phyloP scores from a whole-genome alignment of 2,888 invertebrate species.

The Diadegma fenestrale region DNA sequence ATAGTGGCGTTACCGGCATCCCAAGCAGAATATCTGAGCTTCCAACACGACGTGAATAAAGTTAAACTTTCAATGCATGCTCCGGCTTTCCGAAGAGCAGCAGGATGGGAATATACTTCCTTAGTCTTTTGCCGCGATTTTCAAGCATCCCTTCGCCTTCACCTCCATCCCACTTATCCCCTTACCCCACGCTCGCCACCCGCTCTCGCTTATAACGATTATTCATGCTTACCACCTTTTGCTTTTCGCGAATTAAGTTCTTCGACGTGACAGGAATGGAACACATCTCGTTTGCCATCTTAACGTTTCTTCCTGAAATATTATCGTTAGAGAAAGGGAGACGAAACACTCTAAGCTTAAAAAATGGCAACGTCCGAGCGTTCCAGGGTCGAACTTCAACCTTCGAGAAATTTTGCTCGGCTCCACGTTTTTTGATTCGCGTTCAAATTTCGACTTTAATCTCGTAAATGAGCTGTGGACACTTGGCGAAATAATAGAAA shows the following conservation, averaged over 20 bases:
- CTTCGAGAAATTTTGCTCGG: background rate
- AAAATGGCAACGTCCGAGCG: background rate
- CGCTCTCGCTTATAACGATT: conserved; percentile 69
- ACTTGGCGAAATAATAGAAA: too few relatives aligned
- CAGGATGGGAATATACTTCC: conserved; percentile 45
- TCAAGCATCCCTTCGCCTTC: conserved; percentile 2
- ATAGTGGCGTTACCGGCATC: conserved; percentile 68
- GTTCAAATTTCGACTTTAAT: background rate
- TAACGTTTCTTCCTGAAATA: conserved; percentile 23
- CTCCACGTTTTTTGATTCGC: background rate
- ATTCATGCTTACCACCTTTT: conserved; percentile 77
- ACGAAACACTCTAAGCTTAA: background rate
- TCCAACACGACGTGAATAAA: conserved; percentile 67
- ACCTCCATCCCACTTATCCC: conserved; percentile 11
- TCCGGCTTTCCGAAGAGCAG: conserved; percentile 3
- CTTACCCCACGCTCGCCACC: background rate
- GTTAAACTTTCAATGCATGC: conserved; percentile 62
- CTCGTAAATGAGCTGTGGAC: too few relatives aligned
- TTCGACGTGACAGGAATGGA: conserved; percentile 75
- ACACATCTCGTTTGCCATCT: conserved; percentile 56
- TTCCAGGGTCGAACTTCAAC: background rate
- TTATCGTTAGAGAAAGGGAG: conserved; percentile 14
- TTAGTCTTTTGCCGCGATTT: conserved; percentile 43
- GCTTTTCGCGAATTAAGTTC: conserved; percentile 77
- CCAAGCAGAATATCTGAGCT: conserved; percentile 40